phyloP scores from a whole-genome alignment of 2,797 vertebrate genomes.

The Heliangelus exortis region DNA sequence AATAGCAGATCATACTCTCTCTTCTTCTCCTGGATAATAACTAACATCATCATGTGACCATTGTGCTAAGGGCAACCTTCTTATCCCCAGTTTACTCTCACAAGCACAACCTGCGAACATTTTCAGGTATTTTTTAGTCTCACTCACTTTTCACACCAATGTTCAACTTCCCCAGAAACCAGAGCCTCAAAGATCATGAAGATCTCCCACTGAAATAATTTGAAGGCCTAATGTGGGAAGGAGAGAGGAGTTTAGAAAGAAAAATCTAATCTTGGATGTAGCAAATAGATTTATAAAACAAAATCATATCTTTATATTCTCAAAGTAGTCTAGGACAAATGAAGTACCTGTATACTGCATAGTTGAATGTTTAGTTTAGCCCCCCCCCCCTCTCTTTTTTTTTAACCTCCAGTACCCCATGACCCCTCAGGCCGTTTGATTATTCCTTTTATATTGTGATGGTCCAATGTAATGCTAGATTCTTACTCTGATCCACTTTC shows the following conservation, averaged over 20 bases:
- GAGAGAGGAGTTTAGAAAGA: not conserved
- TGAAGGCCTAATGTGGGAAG: not conserved
- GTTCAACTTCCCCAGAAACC: not conserved
- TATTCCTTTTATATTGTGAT: not conserved
- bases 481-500: not conserved
- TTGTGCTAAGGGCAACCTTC: not conserved
- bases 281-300: not conserved
- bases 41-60: not conserved
- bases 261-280: not conserved
- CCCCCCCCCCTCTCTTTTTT: not conserved
- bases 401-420: not conserved
- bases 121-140: not conserved
- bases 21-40: not conserved
- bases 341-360: not conserved
- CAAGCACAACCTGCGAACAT: not conserved
- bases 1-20: not conserved
- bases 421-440: not conserved
- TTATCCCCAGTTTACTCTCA: not conserved
- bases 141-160: not conserved
- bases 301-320: not conserved
- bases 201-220: not conserved
- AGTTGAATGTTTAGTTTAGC: not conserved
- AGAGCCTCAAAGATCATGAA: not conserved
- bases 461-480: not conserved
- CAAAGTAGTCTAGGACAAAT: not conserved